Conservation (phyloP, 2,888 invertebrate species). For the Torymus tubicola region DNA sequence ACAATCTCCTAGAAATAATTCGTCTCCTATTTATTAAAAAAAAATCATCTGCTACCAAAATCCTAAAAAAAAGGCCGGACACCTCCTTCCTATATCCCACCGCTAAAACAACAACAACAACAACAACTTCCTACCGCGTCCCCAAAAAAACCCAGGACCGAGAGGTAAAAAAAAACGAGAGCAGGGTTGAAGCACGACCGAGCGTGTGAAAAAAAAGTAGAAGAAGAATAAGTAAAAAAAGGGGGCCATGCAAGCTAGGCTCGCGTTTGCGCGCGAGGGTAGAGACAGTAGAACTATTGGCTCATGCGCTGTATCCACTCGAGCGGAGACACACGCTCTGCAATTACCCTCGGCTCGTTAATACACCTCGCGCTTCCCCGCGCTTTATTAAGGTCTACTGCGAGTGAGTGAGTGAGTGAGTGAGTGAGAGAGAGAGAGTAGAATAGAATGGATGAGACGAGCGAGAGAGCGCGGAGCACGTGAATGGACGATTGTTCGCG, state of each 20-base stretch:
- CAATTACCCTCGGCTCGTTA: constrained; percentile 34
- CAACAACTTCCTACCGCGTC: not conserved
- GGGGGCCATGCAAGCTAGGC: no score
- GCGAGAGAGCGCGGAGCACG: not conserved
- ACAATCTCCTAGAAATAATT: no score
- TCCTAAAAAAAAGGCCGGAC: no score
- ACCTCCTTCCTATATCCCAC: no score
- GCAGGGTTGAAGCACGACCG: constrained; percentile 31
- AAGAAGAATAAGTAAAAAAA: constrained; percentile 12
- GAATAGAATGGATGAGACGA: not conserved
- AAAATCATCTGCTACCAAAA: no score
- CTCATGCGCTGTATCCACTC: no score
- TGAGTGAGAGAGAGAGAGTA: not conserved
- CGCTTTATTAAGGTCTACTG: constrained; percentile 17
- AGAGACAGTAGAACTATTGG: constrained; percentile 14
- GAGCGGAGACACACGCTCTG: not conserved
- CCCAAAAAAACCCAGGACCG: not conserved
- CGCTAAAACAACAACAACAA: no score
- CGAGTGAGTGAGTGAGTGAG: no score
- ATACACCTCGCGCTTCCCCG: constrained; percentile 6
- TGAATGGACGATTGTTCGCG: constrained; percentile 16
- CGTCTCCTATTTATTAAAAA: no score
- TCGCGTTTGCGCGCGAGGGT: not conserved
- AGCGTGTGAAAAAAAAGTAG: constrained; percentile 5
- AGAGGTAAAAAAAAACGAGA: not conserved